A percentile compares a stretch with the other conserved stretches of the same genome.
These are phyloP conservation scores for Cataglyphis livida DNA, from an alignment of 2,888 invertebrate species.

Conservation along the genomic window DNA sequence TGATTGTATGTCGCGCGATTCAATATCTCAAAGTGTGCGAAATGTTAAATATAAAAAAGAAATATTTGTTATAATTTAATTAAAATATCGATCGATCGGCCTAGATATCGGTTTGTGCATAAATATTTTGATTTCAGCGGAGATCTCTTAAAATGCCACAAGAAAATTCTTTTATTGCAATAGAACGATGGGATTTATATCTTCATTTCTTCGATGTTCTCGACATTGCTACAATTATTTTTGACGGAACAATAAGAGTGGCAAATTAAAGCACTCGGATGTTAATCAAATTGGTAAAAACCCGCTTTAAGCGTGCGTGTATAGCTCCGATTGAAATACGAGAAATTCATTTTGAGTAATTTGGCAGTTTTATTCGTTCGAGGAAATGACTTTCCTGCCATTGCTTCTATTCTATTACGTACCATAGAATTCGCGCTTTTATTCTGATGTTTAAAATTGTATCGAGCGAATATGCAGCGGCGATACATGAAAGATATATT, in stretches of 20 bases:
- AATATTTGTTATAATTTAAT: not conserved
- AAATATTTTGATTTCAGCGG: not conserved
- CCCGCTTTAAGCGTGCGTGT: not conserved
- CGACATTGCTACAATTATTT: conserved; percentile 3
- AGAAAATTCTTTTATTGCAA: not conserved
- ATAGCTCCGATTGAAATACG: conserved; percentile 26
- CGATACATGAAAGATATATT: not conserved
- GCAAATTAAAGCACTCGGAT: conserved; percentile 42
- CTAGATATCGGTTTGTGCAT: not conserved
- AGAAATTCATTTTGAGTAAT: conserved; percentile 53
- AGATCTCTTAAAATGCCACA: not conserved
- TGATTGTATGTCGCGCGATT: conserved; percentile 10
- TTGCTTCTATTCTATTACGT: conserved; percentile 49
- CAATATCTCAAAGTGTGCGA: not conserved
- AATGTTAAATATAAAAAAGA: not conserved
- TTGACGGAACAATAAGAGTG: conserved; percentile 21
- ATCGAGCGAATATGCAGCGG: not conserved
- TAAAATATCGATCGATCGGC: not conserved
- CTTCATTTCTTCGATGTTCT: not conserved
- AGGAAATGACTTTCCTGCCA: conserved; percentile 60
- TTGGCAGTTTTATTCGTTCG: conserved; percentile 57
- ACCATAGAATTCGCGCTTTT: conserved; percentile 36
- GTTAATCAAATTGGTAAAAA: conserved; percentile 40
- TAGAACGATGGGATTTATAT: conserved; percentile 8
- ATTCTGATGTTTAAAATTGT: conserved; percentile 45